phyloP scores from a whole-genome alignment of 2,888 invertebrate genomes.

The Nesidiocoris tenuis region DNA sequence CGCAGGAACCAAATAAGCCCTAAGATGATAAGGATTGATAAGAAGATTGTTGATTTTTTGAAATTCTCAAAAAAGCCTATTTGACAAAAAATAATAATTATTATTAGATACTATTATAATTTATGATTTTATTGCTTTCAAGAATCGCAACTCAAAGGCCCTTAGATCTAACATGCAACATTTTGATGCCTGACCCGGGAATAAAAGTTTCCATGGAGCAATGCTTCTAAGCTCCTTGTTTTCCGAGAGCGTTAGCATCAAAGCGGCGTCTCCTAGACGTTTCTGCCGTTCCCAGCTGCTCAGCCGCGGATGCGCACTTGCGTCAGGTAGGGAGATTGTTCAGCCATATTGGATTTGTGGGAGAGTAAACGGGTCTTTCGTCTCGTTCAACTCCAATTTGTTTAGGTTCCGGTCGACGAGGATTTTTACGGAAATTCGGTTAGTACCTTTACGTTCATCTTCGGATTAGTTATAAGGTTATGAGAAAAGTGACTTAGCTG shows the following conservation, averaged over 20 bases:
- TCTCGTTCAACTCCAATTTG: constrained; percentile 35
- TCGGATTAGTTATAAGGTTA: background rate
- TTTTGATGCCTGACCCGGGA: too few species aligned
- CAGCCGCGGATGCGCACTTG: constrained; percentile 52
- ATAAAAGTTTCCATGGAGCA: too few species aligned
- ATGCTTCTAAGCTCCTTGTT: too few species aligned
- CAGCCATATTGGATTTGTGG: constrained; percentile 52
- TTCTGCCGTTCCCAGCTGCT: constrained; percentile 39
- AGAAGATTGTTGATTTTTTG: too few species aligned
- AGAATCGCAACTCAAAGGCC: too few species aligned
- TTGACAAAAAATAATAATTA: too few species aligned
- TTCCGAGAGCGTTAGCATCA: constrained; percentile 24
- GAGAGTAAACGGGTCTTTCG: constrained; percentile 46
- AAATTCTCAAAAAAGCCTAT: too few species aligned
- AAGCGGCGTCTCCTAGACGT: background rate
- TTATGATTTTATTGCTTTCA: too few species aligned
- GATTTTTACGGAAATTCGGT: constrained; percentile 16
- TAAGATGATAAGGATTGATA: too few species aligned
- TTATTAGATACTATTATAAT: too few species aligned
- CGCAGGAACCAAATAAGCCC: too few species aligned
- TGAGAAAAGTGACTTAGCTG: background rate
- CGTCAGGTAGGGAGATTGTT: constrained; percentile 51
- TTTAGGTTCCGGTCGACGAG: constrained; percentile 30
- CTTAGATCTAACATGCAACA: too few species aligned
- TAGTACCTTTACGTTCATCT: constrained; percentile 15